Base-by-base conservation (phyloP, 2,113 vertebrate genomes). In the Neofelis nebulosa region DNA sequence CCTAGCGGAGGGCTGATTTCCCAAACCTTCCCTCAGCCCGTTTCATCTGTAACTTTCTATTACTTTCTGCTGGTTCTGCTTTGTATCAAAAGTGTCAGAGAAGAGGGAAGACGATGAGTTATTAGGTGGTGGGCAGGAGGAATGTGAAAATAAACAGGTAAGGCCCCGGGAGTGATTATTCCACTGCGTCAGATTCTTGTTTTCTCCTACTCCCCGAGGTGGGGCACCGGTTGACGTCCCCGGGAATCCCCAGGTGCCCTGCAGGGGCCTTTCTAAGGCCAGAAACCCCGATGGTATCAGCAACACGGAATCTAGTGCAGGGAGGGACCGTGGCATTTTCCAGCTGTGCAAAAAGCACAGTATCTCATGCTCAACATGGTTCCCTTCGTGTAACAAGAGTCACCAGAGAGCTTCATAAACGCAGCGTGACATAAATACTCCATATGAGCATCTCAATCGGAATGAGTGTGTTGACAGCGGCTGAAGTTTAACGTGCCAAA, bases 301-400 rank as follows among this genome's bases (percentile, higher is more conserved):
- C 18, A 29, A 23, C 3, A 1, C 4, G 29, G 52, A 23, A 8
- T 15, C 50, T 19, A 6, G 16, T 2, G 19, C 0, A 0, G 31
- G 6, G 19, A 81, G 29, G 41, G 38, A 52, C 45, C 0, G 0
- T 31, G 33, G 36, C 1, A 0, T 57, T 57, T 65, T n/a, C 33
- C 45, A 66, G 33, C 41, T 50, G 10, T 3, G 0, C 6, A 55
- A 23, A 88, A 33, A 5, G 14, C 66, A 55, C 16, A 12, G 68
- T 0, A 4, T 79, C 61, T 57, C 27, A 3, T 14, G 50, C 68
- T 48, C 78, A 65, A 45, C 7, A 2, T 4, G 18, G 33, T 48
- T 83, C 3, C 74, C 48, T 48, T 25, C 45, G n/a, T 19, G 50
- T 16, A 27, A 10, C 23, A 31, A 45, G 50, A 79, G 41, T 9